phyloP scores from a whole-genome alignment of 2,113 vertebrate species.

The Rhabdomys dilectus region DNA sequence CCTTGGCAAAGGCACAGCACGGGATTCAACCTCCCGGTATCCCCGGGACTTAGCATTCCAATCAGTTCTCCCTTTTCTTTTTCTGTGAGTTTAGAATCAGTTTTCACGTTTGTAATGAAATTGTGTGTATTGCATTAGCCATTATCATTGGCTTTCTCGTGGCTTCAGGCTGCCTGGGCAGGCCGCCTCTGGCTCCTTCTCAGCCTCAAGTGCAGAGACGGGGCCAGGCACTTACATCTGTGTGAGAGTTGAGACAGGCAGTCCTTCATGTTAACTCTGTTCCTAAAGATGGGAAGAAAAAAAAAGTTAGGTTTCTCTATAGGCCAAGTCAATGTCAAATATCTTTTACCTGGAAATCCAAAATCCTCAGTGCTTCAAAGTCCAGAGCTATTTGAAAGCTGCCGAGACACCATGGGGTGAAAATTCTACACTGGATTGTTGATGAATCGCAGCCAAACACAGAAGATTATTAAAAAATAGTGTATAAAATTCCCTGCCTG shows the following conservation, averaged over 20 bases:
- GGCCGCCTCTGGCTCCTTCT: neutral
- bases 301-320: neutral
- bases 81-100: slow-evolving; percentile 55
- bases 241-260: neutral
- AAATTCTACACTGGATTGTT: neutral
- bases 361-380: neutral
- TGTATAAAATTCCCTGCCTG: neutral
- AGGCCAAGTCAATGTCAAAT: neutral
- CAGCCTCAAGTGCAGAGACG: neutral
- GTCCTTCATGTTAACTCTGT: neutral
- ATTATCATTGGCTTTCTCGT: slow-evolving; percentile 31
- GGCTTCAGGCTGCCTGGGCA: neutral
- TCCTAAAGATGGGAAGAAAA: neutral
- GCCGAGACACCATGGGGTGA: neutral
- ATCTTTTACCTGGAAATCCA: neutral
- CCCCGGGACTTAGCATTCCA: slow-evolving; percentile 35
- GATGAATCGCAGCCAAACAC: neutral
- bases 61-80: slow-evolving; percentile 43
- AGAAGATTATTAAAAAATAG: neutral
- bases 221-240: neutral
- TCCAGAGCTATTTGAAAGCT: neutral
- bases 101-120: slow-evolving; percentile 71
- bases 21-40: neutral
- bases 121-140: slow-evolving; percentile 52
- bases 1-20: neutral